Evolutionary conservation across 2,797 vertebrate genomes (phyloP), one percentile per base, ranked within the genome.

Genomic region (Pseudochaenichthys georgianus): DNA sequence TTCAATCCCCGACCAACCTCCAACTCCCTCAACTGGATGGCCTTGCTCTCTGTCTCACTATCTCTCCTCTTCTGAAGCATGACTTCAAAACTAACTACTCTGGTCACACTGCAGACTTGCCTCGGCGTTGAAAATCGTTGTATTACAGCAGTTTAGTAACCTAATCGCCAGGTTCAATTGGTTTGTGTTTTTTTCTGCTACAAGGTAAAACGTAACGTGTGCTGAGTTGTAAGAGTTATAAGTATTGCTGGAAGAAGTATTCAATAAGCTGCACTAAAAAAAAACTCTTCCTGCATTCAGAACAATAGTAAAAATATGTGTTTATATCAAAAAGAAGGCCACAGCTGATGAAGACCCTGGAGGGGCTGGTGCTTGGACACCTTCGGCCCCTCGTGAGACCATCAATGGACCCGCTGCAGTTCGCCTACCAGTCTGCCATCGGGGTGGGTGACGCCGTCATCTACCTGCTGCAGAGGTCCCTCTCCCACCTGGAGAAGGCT

Each of bases 1-100:
- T 69, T 73, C 47, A 64, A 13, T 45, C 21, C 15, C 31, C 21
- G 63, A 17, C 16, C 65, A 70, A 43, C 11, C 13, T 31, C 19
- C 9, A 57, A 3, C 42, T 55, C n/a, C 52, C 38, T 50, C 23
- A 62, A 6, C 3, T 51, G 9, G 28, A 46, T 13, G 45, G 2
- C 48, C 23, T 60, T 43, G 41, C 9, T 4, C 3, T n/a, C 9
- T 0, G 1, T 64, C 13, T 41, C 16, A 16, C 15, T 54, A 7
- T 34, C 10, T 60, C 55, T 34, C 16, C 17, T 59, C 9, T 42
- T 65, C 42, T 47, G 4, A 66, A 60, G 45, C 41, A n/a, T 28
- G 12, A 21, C 3, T 31, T 55, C 13, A 60, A 38, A 64, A 62
- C 41, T 38, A 72, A 43, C 16, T 12, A 31, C 1, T 41, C 9